phyloP scores from a whole-genome alignment of 2,113 vertebrate species.

The Prunella fulvescens region DNA sequence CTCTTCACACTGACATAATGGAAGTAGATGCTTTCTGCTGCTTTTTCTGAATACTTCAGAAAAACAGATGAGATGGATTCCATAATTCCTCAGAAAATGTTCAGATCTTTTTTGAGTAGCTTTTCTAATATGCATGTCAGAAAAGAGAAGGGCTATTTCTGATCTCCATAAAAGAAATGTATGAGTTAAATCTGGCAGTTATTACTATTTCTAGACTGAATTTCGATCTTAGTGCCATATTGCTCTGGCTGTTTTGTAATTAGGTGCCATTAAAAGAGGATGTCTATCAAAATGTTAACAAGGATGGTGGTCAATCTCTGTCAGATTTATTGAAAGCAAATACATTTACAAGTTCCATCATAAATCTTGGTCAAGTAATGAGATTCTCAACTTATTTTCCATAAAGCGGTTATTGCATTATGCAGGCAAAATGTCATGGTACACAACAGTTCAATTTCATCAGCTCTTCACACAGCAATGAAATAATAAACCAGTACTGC shows the following conservation, averaged over 20 bases:
- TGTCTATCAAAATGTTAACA: conserved; percentile 50
- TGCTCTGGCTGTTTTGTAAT: conserved; percentile 38
- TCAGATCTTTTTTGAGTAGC: not conserved
- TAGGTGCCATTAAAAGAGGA: conserved; percentile 15
- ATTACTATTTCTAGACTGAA: conserved; percentile 13
- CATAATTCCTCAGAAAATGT: not conserved
- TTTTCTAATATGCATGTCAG: not conserved
- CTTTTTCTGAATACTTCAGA: not conserved
- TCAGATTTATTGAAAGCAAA: conserved; percentile 56
- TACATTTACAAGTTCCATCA: conserved; percentile 22
- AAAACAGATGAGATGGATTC: not conserved
- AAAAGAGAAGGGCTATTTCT: conserved; percentile 24
- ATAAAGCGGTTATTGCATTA: conserved; percentile 30
- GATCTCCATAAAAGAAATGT: not conserved
- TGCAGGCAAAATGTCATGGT: conserved; percentile 17
- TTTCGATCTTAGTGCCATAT: not conserved
- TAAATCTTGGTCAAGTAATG: conserved; percentile 48
- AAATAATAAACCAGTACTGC: not conserved
- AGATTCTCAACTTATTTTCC: conserved; percentile 46
- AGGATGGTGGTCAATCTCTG: conserved; percentile 6
- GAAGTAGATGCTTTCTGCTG: not conserved
- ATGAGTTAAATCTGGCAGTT: conserved; percentile 35
- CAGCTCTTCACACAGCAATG: not conserved
- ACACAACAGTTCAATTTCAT: conserved; percentile 35
- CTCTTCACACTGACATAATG: not conserved